These are phyloP conservation scores for Xylota sylvarum DNA, from an alignment of 2,888 invertebrate genomes.

Conservation along the genomic window DNA sequence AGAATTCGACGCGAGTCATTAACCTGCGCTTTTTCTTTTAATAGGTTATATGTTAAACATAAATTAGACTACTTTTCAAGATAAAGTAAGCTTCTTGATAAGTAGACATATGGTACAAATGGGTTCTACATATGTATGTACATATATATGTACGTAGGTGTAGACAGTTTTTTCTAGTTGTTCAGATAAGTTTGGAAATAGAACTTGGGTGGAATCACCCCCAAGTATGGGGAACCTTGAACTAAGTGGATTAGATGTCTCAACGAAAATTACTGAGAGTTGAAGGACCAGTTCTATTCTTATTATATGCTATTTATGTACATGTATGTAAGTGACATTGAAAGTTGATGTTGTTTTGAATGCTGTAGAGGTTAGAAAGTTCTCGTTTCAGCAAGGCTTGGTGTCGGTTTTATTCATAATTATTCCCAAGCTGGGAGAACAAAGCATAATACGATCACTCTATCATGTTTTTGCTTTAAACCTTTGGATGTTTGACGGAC, in stretches of 20 bases:
- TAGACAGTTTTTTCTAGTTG: not conserved
- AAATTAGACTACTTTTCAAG: not conserved
- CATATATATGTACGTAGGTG: not conserved
- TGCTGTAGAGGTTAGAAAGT: no score
- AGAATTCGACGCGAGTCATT: not conserved
- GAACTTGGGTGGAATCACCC: not conserved
- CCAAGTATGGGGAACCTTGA: not conserved
- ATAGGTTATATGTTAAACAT: constrained; percentile 1
- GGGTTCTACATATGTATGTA: no score
- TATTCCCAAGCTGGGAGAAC: no score
- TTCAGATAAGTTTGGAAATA: not conserved
- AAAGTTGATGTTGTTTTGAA: no score
- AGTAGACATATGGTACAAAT: not conserved
- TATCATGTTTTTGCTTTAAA: no score
- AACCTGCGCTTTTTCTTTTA: not conserved
- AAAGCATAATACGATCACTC: no score
- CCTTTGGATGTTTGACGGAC: no score
- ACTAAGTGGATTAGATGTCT: not conserved
- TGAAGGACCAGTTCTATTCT: no score
- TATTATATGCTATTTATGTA: no score
- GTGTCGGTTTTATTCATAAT: no score
- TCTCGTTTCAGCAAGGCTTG: no score
- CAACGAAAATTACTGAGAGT: not conserved
- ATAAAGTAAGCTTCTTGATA: constrained; percentile 1
- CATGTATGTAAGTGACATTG: no score